A percentile compares a stretch with the other conserved stretches of the same genome.
Conservation (phyloP, 2,888 invertebrate genomes). For the Hypselothyrea guttata region DNA sequence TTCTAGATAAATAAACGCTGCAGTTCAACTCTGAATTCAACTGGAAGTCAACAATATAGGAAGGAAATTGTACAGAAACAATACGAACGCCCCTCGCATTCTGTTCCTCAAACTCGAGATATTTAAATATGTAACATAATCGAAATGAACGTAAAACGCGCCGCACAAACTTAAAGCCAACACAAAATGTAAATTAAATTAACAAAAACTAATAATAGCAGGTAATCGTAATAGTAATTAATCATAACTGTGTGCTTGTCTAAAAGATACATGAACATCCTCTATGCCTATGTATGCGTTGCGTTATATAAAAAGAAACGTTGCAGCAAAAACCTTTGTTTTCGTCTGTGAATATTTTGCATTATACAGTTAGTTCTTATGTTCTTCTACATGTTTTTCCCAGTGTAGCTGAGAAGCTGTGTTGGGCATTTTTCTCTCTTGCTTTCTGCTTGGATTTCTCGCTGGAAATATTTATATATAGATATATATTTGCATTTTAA, state of each 20-base stretch:
- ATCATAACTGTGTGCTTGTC: constrained; percentile 6
- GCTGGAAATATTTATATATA: not conserved
- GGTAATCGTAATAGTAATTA: constrained; percentile 53
- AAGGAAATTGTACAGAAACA: constrained; percentile 62
- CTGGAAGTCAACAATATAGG: constrained; percentile 44
- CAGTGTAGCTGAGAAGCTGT: too few species aligned
- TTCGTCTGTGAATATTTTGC: too few species aligned
- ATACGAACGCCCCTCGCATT: constrained; percentile 25
- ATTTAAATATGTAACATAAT: constrained; percentile 23
- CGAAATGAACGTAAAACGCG: constrained; percentile 45
- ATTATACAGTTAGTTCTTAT: too few species aligned
- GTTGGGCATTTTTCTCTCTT: too few species aligned
- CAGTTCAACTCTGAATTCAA: constrained; percentile 38
- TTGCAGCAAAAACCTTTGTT: constrained; percentile 35
- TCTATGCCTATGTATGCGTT: constrained; percentile 22
- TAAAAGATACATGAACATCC: constrained; percentile 10
- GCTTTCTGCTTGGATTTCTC: constrained; percentile 10
- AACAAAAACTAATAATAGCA: constrained; percentile 71
- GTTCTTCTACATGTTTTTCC: too few species aligned
- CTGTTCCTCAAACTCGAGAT: not conserved
- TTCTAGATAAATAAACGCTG: constrained; percentile 38
- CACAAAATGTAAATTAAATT: constrained; percentile 71
- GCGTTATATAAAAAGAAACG: constrained; percentile 46
- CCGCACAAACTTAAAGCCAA: constrained; percentile 61
- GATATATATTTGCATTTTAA: constrained; percentile 20